Evolutionary conservation across 2,113 vertebrate genomes (phyloP), one percentile per base, ranked within the genome.

Genomic region (Carassius gibelio): DNA sequence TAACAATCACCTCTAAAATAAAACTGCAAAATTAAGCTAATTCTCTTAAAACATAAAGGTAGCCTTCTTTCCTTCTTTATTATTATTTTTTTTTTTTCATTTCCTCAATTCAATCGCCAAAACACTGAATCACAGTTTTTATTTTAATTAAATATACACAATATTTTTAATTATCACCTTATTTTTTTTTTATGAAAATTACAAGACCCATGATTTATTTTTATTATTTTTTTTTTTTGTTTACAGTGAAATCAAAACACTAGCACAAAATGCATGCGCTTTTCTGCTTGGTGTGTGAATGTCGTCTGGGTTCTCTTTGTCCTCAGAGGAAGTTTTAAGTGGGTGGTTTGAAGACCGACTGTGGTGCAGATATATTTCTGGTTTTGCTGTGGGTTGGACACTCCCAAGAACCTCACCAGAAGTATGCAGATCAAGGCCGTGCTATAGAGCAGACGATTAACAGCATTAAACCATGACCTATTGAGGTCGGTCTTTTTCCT

Each of bases 351-450:
- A 89, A 86, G 91, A 87, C 82, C 82, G 86, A 90, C 88, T 87
- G 64, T 7, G 66, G 87, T 89, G 89, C 91, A 93, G 92, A 91
- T 92, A 89, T 92, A 91, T 91, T 90, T 91, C 92, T 93, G 91
- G 89, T 93, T 93, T 91, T 90, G 88, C 90, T 90, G 88, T 81
- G 88, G 87, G 85, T 90, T 75, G 75, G 57, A 85, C 72, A 66
- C 82, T 66, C 86, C 81, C 83, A 72, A 74, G 82, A 82, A 89
- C 84, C 72, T 69, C 83, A 90, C 90, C 90, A 91, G 90, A 93
- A 91, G 71, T 90, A 90, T 89, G 88, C 88, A 89, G 90, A 91
- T 90, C 88, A 90, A 92, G 90, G 91, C 91, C 89, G 69, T 66
- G 75, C 90, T 87, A 79, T 89, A 87, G 90, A 88, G 88, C 90